Evolutionary conservation across 2,113 vertebrate species (phyloP).

Genomic region (Coreoperca whiteheadi): DNA sequence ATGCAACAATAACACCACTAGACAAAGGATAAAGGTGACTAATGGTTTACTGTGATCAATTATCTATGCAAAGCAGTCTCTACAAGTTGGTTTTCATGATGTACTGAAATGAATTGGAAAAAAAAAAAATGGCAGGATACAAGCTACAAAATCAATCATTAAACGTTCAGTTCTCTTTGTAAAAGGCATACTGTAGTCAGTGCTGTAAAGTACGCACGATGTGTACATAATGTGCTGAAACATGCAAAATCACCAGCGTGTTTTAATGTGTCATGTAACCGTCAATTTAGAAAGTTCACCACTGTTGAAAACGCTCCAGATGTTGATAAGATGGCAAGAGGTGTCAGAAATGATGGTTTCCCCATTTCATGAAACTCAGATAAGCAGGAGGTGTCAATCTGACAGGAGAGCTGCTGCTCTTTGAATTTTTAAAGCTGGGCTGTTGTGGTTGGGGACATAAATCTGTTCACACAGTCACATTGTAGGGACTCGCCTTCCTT

Average conservation of each 20-base stretch:
- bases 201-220: not conserved
- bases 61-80: not conserved
- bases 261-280: too few species aligned
- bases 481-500: too few species aligned
- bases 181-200: too few species aligned
- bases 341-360: not conserved
- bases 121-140: not conserved
- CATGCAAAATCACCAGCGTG: not conserved
- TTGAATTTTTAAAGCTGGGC: too few species aligned
- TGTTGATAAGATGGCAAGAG: not conserved
- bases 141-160: not conserved
- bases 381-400: too few species aligned
- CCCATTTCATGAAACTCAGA: conserved; percentile 1
- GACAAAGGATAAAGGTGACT: not conserved
- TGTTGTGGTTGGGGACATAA: too few species aligned
- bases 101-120: not conserved
- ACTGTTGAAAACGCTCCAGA: not conserved
- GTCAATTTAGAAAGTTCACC: not conserved
- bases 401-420: too few species aligned
- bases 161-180: not conserved
- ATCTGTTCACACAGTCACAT: too few species aligned
- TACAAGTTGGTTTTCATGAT: not conserved
- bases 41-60: not conserved
- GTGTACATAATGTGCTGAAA: not conserved
- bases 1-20: not conserved